Percentiles rank a stretch among this genome's conserved stretches.
Conservation (phyloP, 2,797 vertebrate genomes). For the Lerista edwardsae region DNA sequence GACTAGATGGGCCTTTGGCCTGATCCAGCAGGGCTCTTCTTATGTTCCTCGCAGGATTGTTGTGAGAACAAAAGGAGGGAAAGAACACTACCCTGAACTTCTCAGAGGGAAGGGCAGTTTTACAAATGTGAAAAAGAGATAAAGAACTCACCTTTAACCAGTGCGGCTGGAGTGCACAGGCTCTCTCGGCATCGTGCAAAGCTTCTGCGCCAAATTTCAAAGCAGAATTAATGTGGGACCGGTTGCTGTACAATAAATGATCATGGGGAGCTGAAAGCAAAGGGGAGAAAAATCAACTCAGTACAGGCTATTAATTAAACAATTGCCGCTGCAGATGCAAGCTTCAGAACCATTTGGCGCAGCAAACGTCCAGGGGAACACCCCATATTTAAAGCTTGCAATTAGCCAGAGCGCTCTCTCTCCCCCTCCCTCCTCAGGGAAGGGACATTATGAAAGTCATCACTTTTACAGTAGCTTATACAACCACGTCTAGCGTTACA, state of each 20-base stretch:
- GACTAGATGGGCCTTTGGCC: no score
- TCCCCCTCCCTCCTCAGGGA: neutral
- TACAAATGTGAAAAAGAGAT: no score
- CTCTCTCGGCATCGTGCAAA: slow-evolving; percentile 84
- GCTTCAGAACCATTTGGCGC: neutral
- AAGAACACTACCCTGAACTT: no score
- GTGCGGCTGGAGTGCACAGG: slow-evolving; percentile 86
- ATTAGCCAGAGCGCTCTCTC: slow-evolving; percentile 32
- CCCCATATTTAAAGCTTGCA: slow-evolving; percentile 23
- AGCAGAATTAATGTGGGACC: slow-evolving; percentile 89
- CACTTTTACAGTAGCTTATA: slow-evolving; percentile 25
- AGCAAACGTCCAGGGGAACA: neutral
- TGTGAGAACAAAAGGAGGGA: no score
- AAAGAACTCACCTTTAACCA: slow-evolving; percentile 86
- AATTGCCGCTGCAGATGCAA: neutral
- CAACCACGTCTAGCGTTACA: slow-evolving; percentile 43
- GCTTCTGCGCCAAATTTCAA: slow-evolving; percentile 85
- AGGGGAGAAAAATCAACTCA: slow-evolving; percentile 9
- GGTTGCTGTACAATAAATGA: slow-evolving; percentile 90
- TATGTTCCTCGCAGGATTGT: no score
- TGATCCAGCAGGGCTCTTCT: no score
- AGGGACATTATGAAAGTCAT: slow-evolving; percentile 29
- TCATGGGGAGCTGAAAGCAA: slow-evolving; percentile 85
- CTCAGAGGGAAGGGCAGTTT: no score
- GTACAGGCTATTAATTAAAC: neutral